Conservation (phyloP, 1,140 invertebrate genomes). For the Ctenoplectra terminalis region DNA sequence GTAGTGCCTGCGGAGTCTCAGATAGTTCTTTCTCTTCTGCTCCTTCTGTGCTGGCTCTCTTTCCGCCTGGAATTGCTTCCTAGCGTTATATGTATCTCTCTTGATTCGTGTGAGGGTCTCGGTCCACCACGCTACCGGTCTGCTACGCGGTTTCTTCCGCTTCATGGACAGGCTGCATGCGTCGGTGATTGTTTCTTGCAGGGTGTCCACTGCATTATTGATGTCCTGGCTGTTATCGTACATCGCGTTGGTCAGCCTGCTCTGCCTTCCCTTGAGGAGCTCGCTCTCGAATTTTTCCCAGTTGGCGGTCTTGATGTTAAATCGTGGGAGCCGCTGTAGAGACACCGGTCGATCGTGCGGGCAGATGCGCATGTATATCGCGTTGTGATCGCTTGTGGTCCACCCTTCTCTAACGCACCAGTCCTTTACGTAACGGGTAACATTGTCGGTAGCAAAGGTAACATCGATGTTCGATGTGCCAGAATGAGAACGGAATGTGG, state of each 20-base stretch:
- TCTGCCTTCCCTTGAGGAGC: too few species aligned
- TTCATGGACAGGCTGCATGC: constrained; percentile 1
- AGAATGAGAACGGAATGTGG: background rate
- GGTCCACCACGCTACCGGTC: constrained; percentile 53
- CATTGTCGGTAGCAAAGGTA: background rate
- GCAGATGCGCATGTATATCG: background rate
- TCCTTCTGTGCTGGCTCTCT: background rate
- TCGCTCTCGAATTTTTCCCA: constrained; percentile 50
- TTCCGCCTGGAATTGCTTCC: constrained; percentile 19
- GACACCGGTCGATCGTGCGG: rapidly evolving
- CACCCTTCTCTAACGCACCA: constrained; percentile 15
- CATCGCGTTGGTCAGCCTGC: too few species aligned
- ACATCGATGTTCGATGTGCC: constrained; percentile 49
- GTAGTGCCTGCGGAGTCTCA: background rate
- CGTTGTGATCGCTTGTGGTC: constrained; percentile 63
- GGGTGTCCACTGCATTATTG: background rate
- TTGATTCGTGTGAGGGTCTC: constrained; percentile 27
- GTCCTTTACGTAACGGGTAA: background rate
- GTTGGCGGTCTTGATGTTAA: constrained; percentile 41
- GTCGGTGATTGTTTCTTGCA: background rate
- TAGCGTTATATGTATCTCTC: constrained; percentile 5
- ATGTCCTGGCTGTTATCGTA: background rate
- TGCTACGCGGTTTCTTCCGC: background rate
- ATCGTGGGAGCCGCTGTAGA: background rate
- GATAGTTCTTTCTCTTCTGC: background rate